Conservation (phyloP, 1,140 invertebrate genomes). For the Drosophila punjabiensis region DNA sequence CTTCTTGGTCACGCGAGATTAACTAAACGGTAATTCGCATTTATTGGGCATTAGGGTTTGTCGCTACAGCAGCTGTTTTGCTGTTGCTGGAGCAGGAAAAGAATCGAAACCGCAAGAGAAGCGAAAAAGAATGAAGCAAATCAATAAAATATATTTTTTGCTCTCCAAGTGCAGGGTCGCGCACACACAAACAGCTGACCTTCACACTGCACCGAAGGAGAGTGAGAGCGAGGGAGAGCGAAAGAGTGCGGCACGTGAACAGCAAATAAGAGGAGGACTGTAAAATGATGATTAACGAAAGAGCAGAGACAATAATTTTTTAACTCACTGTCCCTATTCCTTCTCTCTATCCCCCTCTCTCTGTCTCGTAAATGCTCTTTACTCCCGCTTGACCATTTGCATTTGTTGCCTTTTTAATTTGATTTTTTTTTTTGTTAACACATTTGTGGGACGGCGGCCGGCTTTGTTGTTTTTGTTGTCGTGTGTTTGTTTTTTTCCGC, state of each 20-base stretch:
- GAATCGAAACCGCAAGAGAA: slow-evolving; percentile 29
- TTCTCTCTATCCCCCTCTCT: slow-evolving; percentile 1
- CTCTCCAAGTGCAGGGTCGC: slow-evolving; percentile 76
- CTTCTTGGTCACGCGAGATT: slow-evolving; percentile 26
- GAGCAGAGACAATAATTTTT: slow-evolving; percentile 5
- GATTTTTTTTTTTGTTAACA: slow-evolving; percentile 9
- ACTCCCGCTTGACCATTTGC: slow-evolving; percentile 26
- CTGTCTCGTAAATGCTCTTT: neutral
- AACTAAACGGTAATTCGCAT: neutral
- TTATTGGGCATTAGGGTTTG: slow-evolving; percentile 13
- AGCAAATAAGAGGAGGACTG: slow-evolving; percentile 5
- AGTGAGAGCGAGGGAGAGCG: neutral
- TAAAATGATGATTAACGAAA: slow-evolving; percentile 45
- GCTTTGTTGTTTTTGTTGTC: slow-evolving; percentile 34
- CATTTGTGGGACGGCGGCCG: slow-evolving; percentile 29
- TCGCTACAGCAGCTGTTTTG: slow-evolving; percentile 39
- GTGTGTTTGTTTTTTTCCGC: slow-evolving; percentile 48
- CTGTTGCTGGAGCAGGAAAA: slow-evolving; percentile 19
- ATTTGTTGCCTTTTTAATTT: slow-evolving; percentile 14
- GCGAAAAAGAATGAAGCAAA: slow-evolving; percentile 51
- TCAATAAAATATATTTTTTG: slow-evolving; percentile 66
- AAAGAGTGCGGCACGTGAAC: slow-evolving; percentile 27
- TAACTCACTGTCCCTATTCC: slow-evolving; percentile 8
- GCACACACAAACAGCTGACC: slow-evolving; percentile 52
- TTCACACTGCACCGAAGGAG: slow-evolving; percentile 35